Evolutionary conservation across 2,888 invertebrate genomes (phyloP), one percentile per base, ranked within the genome.

Genomic region (Sericinus montela): DNA sequence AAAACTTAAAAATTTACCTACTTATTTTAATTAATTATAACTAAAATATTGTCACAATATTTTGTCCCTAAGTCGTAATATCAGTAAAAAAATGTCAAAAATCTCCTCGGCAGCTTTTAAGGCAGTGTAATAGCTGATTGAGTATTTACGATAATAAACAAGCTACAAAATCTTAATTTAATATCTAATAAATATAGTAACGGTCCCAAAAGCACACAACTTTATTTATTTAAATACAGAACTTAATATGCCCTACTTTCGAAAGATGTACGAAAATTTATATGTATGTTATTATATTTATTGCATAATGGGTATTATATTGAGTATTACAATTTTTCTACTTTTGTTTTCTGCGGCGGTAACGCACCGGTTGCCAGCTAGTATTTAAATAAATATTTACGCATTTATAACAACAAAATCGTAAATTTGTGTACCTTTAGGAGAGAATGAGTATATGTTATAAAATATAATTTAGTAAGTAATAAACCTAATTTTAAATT

Each of bases 161-260:
- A 72, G 64, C 65, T 63, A 63, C 59, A 62, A 45, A 52, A 58
- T 62, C 64, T 59, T 68, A 62, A 62, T 58, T 62, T 65, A 46
- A 48, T 51, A 59, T 57, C 63, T 60, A 64, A 61, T 58, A 60
- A 65, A 58, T 67, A 65, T 58, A 63, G 56, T 54, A 58, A 64
- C 67, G 56, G 58, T 84, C 81, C 75, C 77, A 86, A 84, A 84
- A 69, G 70, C 71, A 75, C 78, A 81, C 74, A 71, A 75, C 70
- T 42, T 32, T 6, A 7, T 32, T 32, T 0, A 13, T 11, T 11
- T 32, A 1, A 13, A 32, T 32, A 8, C 8, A 25, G 3, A 19
- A 19, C 5, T n/a, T n/a, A n/a, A n/a, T n/a, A n/a, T n/a, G n/a
- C n/a, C n/a, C n/a, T 19, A 19, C 19, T 3, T 19, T 19, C 19